Conservation (phyloP, 2,888 invertebrate species). For the Himalopsyche anomala region DNA sequence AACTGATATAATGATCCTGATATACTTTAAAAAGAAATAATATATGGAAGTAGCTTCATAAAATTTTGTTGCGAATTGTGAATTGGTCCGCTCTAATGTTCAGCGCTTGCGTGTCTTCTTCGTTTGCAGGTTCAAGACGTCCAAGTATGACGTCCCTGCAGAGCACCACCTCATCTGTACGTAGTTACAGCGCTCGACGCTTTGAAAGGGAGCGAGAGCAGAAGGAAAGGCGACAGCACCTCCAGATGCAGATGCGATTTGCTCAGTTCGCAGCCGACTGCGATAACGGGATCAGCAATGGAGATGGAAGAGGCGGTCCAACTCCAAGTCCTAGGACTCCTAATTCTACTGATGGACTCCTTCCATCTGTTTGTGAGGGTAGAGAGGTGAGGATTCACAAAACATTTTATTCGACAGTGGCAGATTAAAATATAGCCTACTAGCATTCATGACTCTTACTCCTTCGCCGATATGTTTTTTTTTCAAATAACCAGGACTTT, state of each 20-base stretch:
- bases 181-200: conserved; percentile 87
- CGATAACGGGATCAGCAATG: conserved; percentile 68
- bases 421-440: too few relatives aligned
- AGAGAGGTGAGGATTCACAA: conserved; percentile 78
- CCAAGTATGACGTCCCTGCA: conserved; percentile 92
- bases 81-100: conserved; percentile 55
- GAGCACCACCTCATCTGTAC: conserved; percentile 88
- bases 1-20: too few relatives aligned
- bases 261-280: conserved; percentile 80
- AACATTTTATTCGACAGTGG: too few relatives aligned
- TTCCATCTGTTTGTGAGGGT: conserved; percentile 88
- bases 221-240: conserved; percentile 86
- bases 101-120: neutral
- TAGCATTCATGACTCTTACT: too few relatives aligned
- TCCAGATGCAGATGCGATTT: conserved; percentile 86
- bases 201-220: conserved; percentile 89
- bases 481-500: too few relatives aligned
- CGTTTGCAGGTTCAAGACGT: conserved; percentile 88
- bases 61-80: neutral
- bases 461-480: too few relatives aligned
- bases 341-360: conserved; percentile 88
- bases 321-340: conserved; percentile 89
- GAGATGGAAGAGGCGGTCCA: conserved; percentile 72
- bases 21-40: too few relatives aligned
- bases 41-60: too few relatives aligned